Conservation (phyloP, 2,888 invertebrate genomes). For the Sclerodermus sp. region DNA sequence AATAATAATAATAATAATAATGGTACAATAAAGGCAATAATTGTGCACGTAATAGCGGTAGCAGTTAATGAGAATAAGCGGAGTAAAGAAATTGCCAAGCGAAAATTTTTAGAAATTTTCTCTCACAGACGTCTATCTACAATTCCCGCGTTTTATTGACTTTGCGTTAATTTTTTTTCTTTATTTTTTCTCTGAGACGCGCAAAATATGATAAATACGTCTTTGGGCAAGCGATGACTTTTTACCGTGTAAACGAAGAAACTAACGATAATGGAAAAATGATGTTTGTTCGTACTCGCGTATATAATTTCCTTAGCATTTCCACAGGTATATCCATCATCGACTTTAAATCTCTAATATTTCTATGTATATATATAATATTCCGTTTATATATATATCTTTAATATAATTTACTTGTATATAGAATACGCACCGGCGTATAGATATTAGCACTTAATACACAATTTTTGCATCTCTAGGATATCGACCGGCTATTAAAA, state of each 20-base stretch:
- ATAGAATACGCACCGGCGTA: conserved; percentile 45
- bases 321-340: conserved; percentile 6
- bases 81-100: neutral
- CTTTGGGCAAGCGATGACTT: neutral
- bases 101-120: conserved; percentile 9
- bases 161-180: no score
- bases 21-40: conserved; percentile 25
- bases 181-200: neutral
- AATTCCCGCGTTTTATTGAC: no score
- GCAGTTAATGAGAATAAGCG: conserved; percentile 24
- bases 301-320: neutral
- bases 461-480: conserved; percentile 19
- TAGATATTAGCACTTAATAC: conserved; percentile 4
- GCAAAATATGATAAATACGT: neutral
- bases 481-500: no score
- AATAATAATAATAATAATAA: conserved; percentile 19
- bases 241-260: neutral
- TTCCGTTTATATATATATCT: conserved; percentile 28
- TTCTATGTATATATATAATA: conserved; percentile 35
- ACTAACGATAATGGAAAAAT: conserved; percentile 1
- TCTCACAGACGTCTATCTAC: no score
- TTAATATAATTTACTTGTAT: conserved; percentile 40
- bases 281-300: neutral
- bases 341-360: conserved; percentile 33
- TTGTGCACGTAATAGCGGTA: conserved; percentile 34